Conservation (phyloP, 35 echinoderm and acorn worm genomes). For the Hemicentrotus pulcherrimus region DNA sequence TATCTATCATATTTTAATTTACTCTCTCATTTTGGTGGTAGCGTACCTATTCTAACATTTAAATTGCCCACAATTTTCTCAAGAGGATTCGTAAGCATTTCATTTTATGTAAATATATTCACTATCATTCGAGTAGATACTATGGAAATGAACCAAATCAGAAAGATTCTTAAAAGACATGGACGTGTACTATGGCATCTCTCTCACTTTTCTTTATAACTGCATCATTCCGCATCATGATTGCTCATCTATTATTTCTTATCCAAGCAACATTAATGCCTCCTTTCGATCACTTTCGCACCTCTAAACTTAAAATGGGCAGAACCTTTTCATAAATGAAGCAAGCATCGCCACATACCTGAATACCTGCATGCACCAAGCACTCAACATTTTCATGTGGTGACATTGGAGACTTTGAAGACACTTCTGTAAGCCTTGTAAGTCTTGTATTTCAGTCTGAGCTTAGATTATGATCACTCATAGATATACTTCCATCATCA, state of each 20-base stretch:
- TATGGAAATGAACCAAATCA: too few relatives aligned
- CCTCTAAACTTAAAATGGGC: background rate
- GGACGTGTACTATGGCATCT: background rate
- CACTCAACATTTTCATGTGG: background rate
- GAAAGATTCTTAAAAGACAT: too few relatives aligned
- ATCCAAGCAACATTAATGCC: background rate
- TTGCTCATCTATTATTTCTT: background rate
- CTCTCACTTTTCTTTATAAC: background rate
- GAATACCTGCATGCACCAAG: background rate
- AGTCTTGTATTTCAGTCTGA: background rate
- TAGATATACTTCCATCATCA: background rate
- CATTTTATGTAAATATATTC: too few relatives aligned
- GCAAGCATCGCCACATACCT: background rate
- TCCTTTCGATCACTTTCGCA: background rate
- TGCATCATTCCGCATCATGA: background rate
- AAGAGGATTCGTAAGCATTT: too few relatives aligned
- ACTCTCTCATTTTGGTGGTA: too few relatives aligned
- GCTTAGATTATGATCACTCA: conserved; percentile 10
- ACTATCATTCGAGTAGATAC: too few relatives aligned
- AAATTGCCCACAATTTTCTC: too few relatives aligned
- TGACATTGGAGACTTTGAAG: background rate
- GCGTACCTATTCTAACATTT: too few relatives aligned
- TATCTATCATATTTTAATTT: too few relatives aligned
- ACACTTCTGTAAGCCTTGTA: background rate
- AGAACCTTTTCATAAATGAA: background rate